Percentiles rank a stretch among this genome's conserved stretches.
These are phyloP conservation scores for Gobio occitaniae DNA, from an alignment of 2,797 vertebrate species.

Conservation along the genomic window DNA sequence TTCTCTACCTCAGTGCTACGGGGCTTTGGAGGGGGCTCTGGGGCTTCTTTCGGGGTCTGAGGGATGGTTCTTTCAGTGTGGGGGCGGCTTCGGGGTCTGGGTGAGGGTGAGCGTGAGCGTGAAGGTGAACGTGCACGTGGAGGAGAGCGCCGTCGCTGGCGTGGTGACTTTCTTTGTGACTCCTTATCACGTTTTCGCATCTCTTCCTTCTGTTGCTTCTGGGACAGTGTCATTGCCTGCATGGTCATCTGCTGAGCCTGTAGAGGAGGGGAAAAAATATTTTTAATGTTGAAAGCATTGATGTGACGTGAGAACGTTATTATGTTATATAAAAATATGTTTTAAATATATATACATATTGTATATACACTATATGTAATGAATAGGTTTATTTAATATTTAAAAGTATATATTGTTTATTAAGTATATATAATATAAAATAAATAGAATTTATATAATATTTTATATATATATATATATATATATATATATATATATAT, in stretches of 20 bases:
- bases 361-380: background rate
- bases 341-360: no score
- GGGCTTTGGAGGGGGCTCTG: constrained; percentile 12
- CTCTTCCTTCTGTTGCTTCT: constrained; percentile 84
- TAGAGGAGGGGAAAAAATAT: background rate
- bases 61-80: constrained; percentile 7
- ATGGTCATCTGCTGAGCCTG: constrained; percentile 97
- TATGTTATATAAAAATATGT: background rate
- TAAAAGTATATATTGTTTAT: no score
- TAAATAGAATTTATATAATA: no score
- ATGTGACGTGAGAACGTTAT: background rate
- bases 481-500: background rate
- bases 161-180: constrained; percentile 52
- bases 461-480: background rate
- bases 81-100: constrained; percentile 21
- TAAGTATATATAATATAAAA: no score
- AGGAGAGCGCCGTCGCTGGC: constrained; percentile 45
- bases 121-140: constrained; percentile 24
- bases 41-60: background rate
- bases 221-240: constrained; percentile 90
- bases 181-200: constrained; percentile 58
- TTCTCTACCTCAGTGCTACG: constrained; percentile 19
- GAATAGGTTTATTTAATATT: no score
- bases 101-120: constrained; percentile 19
- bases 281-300: background rate